These are phyloP conservation scores for Deilephila porcellus DNA, from an alignment of 2,888 invertebrate genomes.

Conservation along the genomic window DNA sequence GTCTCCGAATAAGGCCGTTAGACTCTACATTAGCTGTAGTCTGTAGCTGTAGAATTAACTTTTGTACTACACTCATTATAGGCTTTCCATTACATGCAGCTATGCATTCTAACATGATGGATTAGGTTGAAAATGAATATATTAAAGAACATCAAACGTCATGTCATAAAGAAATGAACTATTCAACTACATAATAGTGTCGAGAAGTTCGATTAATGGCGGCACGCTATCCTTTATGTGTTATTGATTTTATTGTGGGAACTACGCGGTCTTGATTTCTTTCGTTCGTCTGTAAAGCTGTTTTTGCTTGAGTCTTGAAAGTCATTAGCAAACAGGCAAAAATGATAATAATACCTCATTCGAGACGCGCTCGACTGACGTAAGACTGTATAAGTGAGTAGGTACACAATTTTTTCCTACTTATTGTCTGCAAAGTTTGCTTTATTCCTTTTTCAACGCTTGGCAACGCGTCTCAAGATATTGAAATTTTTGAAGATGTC, in stretches of 20 bases:
- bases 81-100: no score
- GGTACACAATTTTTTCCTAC: conserved; percentile 6
- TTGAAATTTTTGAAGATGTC: not conserved
- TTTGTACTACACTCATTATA: no score
- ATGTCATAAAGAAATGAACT: not conserved
- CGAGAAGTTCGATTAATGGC: not conserved
- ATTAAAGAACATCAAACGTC: no score
- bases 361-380: conserved; percentile 4
- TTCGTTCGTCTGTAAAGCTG: not conserved
- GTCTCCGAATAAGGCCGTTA: no score
- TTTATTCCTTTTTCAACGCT: not conserved
- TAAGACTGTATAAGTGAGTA: not conserved
- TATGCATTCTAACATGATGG: no score
- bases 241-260: conserved; percentile 1
- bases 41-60: no score
- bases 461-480: not conserved
- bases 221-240: not conserved
- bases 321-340: conserved; percentile 30
- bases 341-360: conserved; percentile 27
- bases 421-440: conserved; percentile 1
- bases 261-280: not conserved
- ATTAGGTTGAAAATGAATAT: no score
- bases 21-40: no score
- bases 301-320: conserved; percentile 8
- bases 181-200: not conserved